Conservation (phyloP, 2,888 invertebrate species). For the Agrilus biguttatus region DNA sequence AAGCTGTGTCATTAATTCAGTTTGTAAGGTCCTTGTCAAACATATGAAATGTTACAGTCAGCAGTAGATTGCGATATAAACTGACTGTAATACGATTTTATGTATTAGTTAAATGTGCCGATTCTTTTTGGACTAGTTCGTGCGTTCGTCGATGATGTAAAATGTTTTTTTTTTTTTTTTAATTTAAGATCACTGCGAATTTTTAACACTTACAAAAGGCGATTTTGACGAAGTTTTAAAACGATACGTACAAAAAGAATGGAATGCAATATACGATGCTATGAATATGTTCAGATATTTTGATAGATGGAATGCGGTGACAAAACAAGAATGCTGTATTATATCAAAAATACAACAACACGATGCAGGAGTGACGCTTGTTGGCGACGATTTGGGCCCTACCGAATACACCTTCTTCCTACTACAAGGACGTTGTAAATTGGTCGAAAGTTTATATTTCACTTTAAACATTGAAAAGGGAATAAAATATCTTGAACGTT, state of each 20-base stretch:
- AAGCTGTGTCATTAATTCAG: too few relatives aligned
- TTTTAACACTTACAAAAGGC: constrained; percentile 44
- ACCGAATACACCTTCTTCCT: constrained; percentile 35
- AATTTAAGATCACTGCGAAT: constrained; percentile 40
- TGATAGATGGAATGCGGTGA: constrained; percentile 42
- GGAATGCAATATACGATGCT: constrained; percentile 44
- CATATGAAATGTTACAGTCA: too few relatives aligned
- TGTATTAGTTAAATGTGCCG: too few relatives aligned
- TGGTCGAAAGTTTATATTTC: constrained; percentile 42
- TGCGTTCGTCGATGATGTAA: too few relatives aligned
- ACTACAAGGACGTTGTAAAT: constrained; percentile 39
- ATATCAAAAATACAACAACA: constrained; percentile 45
- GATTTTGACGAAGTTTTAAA: constrained; percentile 48
- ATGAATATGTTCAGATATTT: constrained; percentile 51
- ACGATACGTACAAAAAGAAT: constrained; percentile 41
- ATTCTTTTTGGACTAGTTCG: too few relatives aligned
- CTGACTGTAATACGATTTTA: too few relatives aligned
- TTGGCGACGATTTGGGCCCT: constrained; percentile 38
- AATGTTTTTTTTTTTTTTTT: constrained; percentile 1
- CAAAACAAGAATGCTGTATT: constrained; percentile 49
- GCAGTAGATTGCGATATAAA: too few relatives aligned
- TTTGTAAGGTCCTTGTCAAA: too few relatives aligned
- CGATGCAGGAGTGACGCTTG: constrained; percentile 37
- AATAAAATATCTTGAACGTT: constrained; percentile 32
- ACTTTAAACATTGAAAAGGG: constrained; percentile 25